Evolutionary conservation across 2,113 vertebrate genomes (phyloP), one percentile per base, ranked within the genome.

Genomic region (Tachycineta bicolor): DNA sequence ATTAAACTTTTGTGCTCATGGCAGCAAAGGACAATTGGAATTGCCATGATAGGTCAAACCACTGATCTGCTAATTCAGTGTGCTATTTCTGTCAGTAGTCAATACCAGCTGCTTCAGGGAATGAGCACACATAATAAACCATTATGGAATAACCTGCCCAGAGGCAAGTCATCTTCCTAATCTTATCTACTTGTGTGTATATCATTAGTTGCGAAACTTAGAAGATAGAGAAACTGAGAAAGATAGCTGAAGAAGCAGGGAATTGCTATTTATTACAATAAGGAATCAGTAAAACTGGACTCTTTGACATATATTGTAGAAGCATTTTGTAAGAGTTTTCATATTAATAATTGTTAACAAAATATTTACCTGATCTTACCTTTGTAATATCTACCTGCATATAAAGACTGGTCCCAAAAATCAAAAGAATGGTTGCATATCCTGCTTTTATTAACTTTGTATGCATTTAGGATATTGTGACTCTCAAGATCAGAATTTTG

Each of bases 21-120:
- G 53, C 26, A 64, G 37, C 24, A 79, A 95, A 89, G 53, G 65
- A 87, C 76, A 73, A n/a, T 64, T 58, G 19, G 33, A 89, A 92
- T 69, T 79, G 37, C 28, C 28, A 68, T 65, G 69, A 41, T 56
- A 84, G 83, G 62, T 95, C 87, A 91, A 60, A 84, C 52, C 15
- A 73, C 69, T 53, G 64, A 81, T 87, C 22, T 87, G n/a, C 20
- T 91, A 94, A 89, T 93, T 55, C 56, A 84, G 29, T 65, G 70
- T 89, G 16, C 31, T 84, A 25, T 92, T 96, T 89, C 44, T 87
- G 73, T 64, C 39, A 68, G 60, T 55, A 79, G 65, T 94, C 86
- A 82, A 84, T 87, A 56, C 83, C 93, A 95, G 47, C 39, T 93
- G 93, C 65, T 91, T 91, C 74, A 77, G 83, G 67, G 64, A 93